Evolutionary conservation across 2,888 invertebrate species (phyloP), one percentile per base, ranked within the genome.

Genomic region (Tiliacea aurago): DNA sequence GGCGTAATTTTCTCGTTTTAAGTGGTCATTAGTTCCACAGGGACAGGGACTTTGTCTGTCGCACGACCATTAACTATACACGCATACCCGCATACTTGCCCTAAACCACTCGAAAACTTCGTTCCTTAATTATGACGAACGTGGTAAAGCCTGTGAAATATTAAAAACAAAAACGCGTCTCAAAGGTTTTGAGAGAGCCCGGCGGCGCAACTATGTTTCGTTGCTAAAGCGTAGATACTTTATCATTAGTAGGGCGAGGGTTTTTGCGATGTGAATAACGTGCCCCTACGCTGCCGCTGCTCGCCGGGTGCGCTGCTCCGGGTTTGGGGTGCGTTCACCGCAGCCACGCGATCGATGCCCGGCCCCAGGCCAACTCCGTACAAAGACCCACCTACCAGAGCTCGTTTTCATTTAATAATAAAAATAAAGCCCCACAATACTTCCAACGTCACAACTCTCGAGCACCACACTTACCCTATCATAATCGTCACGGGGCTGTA

Each of bases 21-120:
- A 94, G 94, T 94, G 94, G 94, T 94, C 95, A 95, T 96, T 96
- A 95, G 94, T 94, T 92, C 91, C 93, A 91, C 90, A 88, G 92
- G 91, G 93, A 94, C 93, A 90, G 91, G 90, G 91, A 90, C 90
- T 93, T 91, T 91, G 92, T 90, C 91, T 92, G 92, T 93, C 94
- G 92, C 92, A 90, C 90, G 89, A 89, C 92, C 92, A 94, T 95
- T 95, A 94, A 92, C 90, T 91, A 89, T 90, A 90, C 91, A 92
- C 92, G 93, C 91, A 90, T 91, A 90, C 91, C 79, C 90, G 62
- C 85, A 86, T 87, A 86, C 87, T 83, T 83, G 84, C 81, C 83
- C 80, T 81, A 73, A 86, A 87, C 84, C 79, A 82, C 84, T 89
- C 84, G 74, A 84, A 88, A 90, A 86, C 84, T 87, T 88, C 84